Conservation (phyloP, 2,888 invertebrate species). For the Oxystoma pomonae region DNA sequence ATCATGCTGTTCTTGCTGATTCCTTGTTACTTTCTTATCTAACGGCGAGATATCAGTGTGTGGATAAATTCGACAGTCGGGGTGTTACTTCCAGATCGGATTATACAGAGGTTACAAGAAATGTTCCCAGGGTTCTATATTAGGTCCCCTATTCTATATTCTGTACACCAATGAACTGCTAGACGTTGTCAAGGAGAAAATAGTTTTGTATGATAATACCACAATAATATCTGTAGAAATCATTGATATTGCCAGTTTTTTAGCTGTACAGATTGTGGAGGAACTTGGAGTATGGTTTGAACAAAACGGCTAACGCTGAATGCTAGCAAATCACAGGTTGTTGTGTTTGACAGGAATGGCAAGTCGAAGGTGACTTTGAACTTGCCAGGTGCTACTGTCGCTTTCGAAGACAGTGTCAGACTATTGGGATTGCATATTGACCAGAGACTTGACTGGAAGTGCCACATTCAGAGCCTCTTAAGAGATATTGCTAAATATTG, state of each 20-base stretch:
- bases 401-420: background rate
- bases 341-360: background rate
- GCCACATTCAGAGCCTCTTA: background rate
- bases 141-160: background rate
- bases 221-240: background rate
- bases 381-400: background rate
- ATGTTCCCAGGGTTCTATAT: constrained; percentile 2
- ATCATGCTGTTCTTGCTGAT: background rate
- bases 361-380: background rate
- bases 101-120: background rate
- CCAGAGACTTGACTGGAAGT: background rate
- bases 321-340: background rate
- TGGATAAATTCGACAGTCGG: background rate
- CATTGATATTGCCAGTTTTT: background rate
- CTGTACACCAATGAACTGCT: constrained; percentile 3
- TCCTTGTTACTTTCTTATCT: background rate
- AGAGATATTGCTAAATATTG: background rate
- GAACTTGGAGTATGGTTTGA: background rate
- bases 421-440: background rate
- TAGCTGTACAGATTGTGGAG: background rate
- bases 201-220: background rate
- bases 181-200: background rate
- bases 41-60: background rate
- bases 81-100: no score
- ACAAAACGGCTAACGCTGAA: background rate